Conservation (phyloP, 2,888 invertebrate species). For the Drymonia ruficornis region DNA sequence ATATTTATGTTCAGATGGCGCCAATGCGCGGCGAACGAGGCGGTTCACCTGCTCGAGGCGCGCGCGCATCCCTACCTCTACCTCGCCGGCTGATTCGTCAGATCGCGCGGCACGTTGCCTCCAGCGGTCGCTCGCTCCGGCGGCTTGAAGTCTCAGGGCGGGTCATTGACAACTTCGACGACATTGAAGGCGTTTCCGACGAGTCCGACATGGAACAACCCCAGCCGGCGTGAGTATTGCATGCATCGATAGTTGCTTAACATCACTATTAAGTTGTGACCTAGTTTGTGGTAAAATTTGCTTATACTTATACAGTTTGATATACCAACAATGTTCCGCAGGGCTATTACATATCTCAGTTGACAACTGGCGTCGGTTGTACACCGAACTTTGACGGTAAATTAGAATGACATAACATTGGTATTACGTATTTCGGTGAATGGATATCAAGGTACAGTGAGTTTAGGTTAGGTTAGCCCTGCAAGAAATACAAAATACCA, state of each 20-base stretch:
- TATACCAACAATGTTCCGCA: no score
- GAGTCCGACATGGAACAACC: slow-evolving; percentile 74
- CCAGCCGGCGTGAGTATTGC: slow-evolving; percentile 71
- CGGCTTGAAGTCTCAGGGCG: slow-evolving; percentile 80
- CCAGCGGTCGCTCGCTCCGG: slow-evolving; percentile 78
- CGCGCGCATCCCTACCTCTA: slow-evolving; percentile 80
- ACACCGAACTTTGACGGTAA: no score
- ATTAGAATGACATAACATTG: no score
- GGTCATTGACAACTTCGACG: slow-evolving; percentile 81
- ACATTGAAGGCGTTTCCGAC: slow-evolving; percentile 73
- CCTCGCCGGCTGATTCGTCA: slow-evolving; percentile 78
- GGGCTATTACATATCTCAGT: no score
- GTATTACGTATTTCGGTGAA: no score
- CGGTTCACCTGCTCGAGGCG: slow-evolving; percentile 76
- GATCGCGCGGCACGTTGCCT: slow-evolving; percentile 80
- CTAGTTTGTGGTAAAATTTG: no score
- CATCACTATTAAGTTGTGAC: neutral
- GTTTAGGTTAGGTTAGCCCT: no score
- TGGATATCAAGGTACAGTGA: no score
- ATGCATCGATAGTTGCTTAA: neutral
- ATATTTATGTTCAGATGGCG: slow-evolving; percentile 67
- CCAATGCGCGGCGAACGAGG: slow-evolving; percentile 82
- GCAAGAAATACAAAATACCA: no score
- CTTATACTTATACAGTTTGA: no score
- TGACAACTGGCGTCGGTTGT: no score